phyloP scores from a whole-genome alignment of 2,113 vertebrate species.

The Hucho hucho region DNA sequence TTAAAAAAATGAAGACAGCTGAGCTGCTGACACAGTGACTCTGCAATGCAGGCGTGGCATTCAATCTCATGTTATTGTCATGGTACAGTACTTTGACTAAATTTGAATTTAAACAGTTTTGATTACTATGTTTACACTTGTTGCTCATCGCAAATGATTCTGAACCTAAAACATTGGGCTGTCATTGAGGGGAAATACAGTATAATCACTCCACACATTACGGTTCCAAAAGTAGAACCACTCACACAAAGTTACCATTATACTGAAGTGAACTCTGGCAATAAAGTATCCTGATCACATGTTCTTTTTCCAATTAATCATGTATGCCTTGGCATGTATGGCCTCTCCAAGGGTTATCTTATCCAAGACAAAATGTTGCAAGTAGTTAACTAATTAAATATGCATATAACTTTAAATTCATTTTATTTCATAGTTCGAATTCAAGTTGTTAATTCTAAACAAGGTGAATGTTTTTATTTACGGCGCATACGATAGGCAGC shows the following conservation, averaged over 20 bases:
- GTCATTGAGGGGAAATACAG: no score
- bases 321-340: neutral
- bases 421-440: no score
- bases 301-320: neutral
- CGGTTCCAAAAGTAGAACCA: no score
- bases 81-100: neutral
- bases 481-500: neutral
- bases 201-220: no score
- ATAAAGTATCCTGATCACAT: neutral
- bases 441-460: neutral
- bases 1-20: slow-evolving; percentile 34
- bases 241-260: no score
- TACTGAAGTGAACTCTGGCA: no score
- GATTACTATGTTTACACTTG: no score
- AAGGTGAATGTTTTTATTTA: neutral
- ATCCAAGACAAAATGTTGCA: neutral
- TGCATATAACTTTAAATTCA: neutral
- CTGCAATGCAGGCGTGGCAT: neutral
- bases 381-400: neutral
- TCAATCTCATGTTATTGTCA: neutral
- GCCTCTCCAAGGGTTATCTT: neutral
- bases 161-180: no score
- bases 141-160: no score
- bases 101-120: no score
- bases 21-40: neutral